Base-by-base conservation (phyloP, 2,888 invertebrate species). In the Miltochrista miniata region DNA sequence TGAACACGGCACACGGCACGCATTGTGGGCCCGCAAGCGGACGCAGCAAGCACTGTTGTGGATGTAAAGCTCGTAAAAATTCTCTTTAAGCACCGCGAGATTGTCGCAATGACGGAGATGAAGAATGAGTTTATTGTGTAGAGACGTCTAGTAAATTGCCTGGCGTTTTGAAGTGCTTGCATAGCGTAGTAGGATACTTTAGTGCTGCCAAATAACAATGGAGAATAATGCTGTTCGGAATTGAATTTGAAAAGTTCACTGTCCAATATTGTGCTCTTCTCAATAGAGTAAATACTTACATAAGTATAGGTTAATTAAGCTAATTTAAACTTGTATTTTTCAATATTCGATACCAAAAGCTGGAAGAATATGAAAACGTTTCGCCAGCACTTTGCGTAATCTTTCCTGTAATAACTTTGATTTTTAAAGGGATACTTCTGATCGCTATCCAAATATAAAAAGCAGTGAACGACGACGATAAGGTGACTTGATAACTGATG, bases 1-100 rank as follows among this genome's bases (percentile, higher is more conserved):
- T 56, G 51, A 56, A 39, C 41, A 39, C 30, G 48, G 37, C 34
- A 37, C 56, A 9, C 31, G 11, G 8, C 5, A 24, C 31, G 47
- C 44, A 59, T 66, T 62, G 47, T 47, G 45, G 31, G 18, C 18
- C 30, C 40, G 45, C 54, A 53, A 59, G 51, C 59, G 59, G 48
- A 55, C 38, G 51, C 43, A 37, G 63, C 51, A 52, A 52, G 51
- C 58, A 49, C 55, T 39, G 63, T 56, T 63, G 48, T 67, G 51
- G 36, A 10, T 18, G 12, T 13, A 29, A 34, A 51, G 52, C 64
- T 55, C 50, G 45, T 45, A 48, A 30, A 54, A 51, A 48, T 48
- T 53, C 45, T 64, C 43, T 57, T 37, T 57, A 59, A 59, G 51
- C 51, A 52, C 47, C 42, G 48, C 49, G 41, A 52, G 48, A 51